Evolutionary conservation across 2,113 vertebrate species (phyloP).

Genomic region (Antechinus flavipes): DNA sequence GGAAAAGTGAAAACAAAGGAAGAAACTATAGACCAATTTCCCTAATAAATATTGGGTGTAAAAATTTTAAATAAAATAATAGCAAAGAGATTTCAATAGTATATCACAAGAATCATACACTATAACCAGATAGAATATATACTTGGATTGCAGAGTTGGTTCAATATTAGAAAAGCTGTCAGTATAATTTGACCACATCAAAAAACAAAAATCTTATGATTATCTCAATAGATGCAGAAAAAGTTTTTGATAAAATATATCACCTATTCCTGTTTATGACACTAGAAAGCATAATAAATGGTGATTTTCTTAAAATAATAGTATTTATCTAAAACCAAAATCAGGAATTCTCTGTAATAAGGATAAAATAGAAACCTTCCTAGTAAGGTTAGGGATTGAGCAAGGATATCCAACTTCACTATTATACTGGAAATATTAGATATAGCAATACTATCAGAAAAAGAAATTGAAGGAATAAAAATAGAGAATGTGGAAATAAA

Average conservation of each 20-base stretch:
- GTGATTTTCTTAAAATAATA: not conserved
- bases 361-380: not conserved
- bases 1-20: no score
- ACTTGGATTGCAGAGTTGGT: not conserved
- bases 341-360: not conserved
- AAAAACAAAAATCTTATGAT: not conserved
- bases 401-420: not conserved
- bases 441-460: not conserved
- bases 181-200: not conserved
- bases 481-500: not conserved
- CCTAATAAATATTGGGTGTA: no score
- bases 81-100: not conserved
- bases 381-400: not conserved
- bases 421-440: not conserved
- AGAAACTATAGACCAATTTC: no score
- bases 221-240: not conserved
- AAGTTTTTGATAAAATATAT: not conserved
- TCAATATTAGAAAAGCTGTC: not conserved
- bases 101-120: not conserved
- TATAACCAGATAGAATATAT: not conserved
- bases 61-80: not conserved
- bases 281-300: not conserved
- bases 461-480: not conserved
- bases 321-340: not conserved
- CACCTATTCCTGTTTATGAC: not conserved